Evolutionary conservation across 2,113 vertebrate species (phyloP).

Genomic region (Ictalurus furcatus): DNA sequence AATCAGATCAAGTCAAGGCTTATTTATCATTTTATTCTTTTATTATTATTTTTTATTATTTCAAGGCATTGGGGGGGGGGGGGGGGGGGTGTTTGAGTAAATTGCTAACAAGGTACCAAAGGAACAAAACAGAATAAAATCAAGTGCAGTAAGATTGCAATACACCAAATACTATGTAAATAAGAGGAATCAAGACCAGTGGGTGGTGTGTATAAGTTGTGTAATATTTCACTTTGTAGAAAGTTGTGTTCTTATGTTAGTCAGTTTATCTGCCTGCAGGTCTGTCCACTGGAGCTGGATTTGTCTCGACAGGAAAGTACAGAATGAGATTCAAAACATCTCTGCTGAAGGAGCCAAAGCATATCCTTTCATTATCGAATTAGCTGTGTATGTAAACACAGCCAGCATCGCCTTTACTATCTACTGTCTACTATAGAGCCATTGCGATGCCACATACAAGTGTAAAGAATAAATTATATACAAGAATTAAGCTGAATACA

Average conservation of each 20-base stretch:
- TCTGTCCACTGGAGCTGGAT: background rate
- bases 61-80: background rate
- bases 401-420: background rate
- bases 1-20: background rate
- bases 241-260: too few species aligned
- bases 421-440: background rate
- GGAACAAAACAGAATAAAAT: background rate
- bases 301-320: background rate
- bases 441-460: background rate
- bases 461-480: background rate
- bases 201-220: background rate
- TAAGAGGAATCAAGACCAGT: background rate
- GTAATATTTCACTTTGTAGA: background rate
- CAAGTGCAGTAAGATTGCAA: background rate
- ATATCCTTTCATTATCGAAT: constrained; percentile 86
- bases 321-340: constrained; percentile 93
- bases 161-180: background rate
- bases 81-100: background rate
- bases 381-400: background rate
- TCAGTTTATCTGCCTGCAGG: background rate
- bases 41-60: background rate
- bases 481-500: background rate
- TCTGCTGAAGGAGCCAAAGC: constrained; percentile 92
- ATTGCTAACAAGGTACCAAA: background rate
- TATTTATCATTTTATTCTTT: background rate